Percentiles rank a stretch among this genome's conserved stretches.
phyloP scores from a whole-genome alignment of 1,140 invertebrate species.

The Megalopta genalis region DNA sequence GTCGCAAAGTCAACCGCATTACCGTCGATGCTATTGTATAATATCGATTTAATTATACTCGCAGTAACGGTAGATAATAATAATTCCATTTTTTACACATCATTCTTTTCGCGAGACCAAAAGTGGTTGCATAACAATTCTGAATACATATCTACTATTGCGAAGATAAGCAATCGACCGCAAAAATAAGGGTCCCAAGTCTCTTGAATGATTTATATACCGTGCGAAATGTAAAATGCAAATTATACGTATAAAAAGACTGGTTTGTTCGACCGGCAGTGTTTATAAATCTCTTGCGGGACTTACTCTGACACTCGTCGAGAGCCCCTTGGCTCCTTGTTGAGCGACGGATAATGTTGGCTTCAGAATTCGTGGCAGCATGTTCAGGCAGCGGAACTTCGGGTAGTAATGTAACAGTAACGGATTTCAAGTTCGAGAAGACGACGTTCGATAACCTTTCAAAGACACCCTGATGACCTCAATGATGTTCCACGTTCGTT shows the following conservation, averaged over 20 bases:
- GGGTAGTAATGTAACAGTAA: too few species aligned
- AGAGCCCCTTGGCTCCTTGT: slow-evolving; percentile 72
- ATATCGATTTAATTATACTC: not conserved
- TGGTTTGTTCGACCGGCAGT: not conserved
- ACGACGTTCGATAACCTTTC: slow-evolving; percentile 42
- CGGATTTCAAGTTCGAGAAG: slow-evolving; percentile 19
- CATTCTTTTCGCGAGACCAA: not conserved
- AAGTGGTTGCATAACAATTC: slow-evolving; percentile 30
- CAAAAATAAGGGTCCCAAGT: not conserved
- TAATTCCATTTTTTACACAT: not conserved
- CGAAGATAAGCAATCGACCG: not conserved
- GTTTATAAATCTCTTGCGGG: not conserved
- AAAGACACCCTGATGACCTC: slow-evolving; percentile 53
- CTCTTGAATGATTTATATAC: not conserved
- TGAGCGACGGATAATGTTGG: slow-evolving; percentile 65
- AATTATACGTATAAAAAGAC: too few species aligned
- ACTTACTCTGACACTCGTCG: slow-evolving; percentile 72
- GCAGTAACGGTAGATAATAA: not conserved
- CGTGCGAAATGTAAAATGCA: too few species aligned
- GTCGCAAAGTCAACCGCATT: not conserved
- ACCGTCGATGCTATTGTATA: not conserved
- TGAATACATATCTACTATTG: not conserved
- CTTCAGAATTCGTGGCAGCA: slow-evolving; percentile 73
- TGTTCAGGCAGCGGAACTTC: slow-evolving; percentile 49
- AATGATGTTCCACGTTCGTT: slow-evolving; percentile 16